Evolutionary conservation across 1,140 invertebrate species (phyloP).

Genomic region (Dryas iulia): DNA sequence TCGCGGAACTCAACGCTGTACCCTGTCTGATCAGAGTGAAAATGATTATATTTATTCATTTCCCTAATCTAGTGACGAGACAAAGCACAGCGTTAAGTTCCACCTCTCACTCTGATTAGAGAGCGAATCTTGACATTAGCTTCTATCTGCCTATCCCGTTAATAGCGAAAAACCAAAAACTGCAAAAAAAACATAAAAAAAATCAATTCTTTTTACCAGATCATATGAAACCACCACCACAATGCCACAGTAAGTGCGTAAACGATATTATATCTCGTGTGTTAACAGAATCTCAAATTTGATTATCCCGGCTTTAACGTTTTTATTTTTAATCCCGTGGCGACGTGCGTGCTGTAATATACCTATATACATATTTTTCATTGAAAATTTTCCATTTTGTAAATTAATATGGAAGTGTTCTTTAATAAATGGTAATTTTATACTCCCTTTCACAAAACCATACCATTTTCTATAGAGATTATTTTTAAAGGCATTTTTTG

Average conservation of each 20-base stretch:
- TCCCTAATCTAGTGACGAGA: too few species aligned
- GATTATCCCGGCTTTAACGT: conserved; percentile 15
- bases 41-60: too few species aligned
- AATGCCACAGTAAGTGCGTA: neutral
- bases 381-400: neutral
- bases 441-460: neutral
- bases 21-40: too few species aligned
- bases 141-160: too few species aligned
- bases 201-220: too few species aligned
- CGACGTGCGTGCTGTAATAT: conserved; percentile 3
- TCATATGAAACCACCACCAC: too few species aligned
- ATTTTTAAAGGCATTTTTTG: neutral
- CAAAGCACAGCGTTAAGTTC: too few species aligned
- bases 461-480: neutral
- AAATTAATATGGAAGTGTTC: neutral
- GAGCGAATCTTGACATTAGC: too few species aligned
- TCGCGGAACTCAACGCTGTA: too few species aligned
- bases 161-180: too few species aligned
- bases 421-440: neutral
- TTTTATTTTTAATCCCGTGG: conserved; percentile 18
- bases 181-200: too few species aligned
- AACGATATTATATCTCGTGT: conserved; percentile 5
- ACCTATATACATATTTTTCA: neutral
- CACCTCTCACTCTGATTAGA: too few species aligned
- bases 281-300: conserved; percentile 17